Percentiles rank a stretch among this genome's conserved stretches.
phyloP scores from a whole-genome alignment of 1,140 invertebrate genomes.

The Drosophila eugracilis region DNA sequence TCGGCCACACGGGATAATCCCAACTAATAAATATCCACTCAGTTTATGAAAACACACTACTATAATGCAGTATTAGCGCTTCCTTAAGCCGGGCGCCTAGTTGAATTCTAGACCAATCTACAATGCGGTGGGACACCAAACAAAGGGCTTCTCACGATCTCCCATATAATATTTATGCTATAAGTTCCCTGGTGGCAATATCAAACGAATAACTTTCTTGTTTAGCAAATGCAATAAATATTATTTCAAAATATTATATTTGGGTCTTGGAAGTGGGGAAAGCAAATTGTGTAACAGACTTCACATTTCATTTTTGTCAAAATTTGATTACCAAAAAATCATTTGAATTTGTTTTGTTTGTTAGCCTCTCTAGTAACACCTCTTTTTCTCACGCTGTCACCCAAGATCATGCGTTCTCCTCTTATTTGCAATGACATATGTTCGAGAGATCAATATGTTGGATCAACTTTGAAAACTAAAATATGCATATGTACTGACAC shows the following conservation, averaged over 20 bases:
- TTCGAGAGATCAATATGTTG: neutral
- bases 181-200: slow-evolving; percentile 23
- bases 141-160: slow-evolving; percentile 5
- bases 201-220: slow-evolving; percentile 29
- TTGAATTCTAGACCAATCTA: slow-evolving; percentile 74
- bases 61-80: slow-evolving; percentile 41
- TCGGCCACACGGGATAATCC: slow-evolving; percentile 53
- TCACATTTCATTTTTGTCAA: too few species aligned
- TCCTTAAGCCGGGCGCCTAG: slow-evolving; percentile 47
- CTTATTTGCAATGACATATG: slow-evolving; percentile 8
- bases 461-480: neutral
- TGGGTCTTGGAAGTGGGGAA: too few species aligned
- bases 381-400: neutral
- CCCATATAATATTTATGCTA: slow-evolving; percentile 3
- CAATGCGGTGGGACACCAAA: slow-evolving; percentile 16
- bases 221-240: slow-evolving; percentile 38
- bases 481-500: neutral
- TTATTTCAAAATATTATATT: slow-evolving; percentile 12
- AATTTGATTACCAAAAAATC: too few species aligned
- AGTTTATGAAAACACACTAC: neutral
- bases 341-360: too few species aligned
- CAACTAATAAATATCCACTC: slow-evolving; percentile 48
- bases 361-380: too few species aligned
- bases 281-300: too few species aligned
- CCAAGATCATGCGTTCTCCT: neutral